Conservation (phyloP, 2,888 invertebrate genomes). For the Fabriciana adippe region DNA sequence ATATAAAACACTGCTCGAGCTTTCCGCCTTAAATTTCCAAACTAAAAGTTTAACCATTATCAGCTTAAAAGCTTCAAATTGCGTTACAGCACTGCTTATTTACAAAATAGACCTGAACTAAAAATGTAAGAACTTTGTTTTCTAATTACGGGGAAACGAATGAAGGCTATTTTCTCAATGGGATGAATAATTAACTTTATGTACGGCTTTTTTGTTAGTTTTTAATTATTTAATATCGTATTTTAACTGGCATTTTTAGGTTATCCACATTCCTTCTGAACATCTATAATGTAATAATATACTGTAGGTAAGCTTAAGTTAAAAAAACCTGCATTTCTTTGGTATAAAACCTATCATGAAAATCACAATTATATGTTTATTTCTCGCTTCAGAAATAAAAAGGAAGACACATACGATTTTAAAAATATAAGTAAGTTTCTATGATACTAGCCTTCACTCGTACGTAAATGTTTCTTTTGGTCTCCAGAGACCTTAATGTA, state of each 20-base stretch:
- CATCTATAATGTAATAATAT: background rate
- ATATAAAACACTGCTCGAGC: constrained; percentile 14
- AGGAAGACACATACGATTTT: too few species aligned
- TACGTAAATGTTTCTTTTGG: too few species aligned
- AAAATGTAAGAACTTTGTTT: constrained; percentile 34
- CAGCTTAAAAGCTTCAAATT: constrained; percentile 34
- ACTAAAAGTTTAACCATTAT: constrained; percentile 33
- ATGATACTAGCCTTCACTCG: too few species aligned
- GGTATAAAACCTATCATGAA: too few species aligned
- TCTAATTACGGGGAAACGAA: constrained; percentile 17
- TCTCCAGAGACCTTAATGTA: too few species aligned
- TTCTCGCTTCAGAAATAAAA: too few species aligned
- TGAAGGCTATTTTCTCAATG: constrained; percentile 3
- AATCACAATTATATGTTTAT: too few species aligned
- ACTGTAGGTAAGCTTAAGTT: too few species aligned
- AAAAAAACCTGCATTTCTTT: too few species aligned
- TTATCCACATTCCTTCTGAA: background rate
- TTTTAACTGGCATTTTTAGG: constrained; percentile 3
- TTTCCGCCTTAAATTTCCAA: constrained; percentile 27
- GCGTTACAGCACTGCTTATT: constrained; percentile 28
- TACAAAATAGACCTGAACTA: constrained; percentile 35
- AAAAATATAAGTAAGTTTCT: too few species aligned
- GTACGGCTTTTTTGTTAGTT: background rate
- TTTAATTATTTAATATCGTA: background rate
- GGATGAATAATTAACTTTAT: constrained; percentile 8